Percentiles rank a stretch among this genome's conserved stretches.
These are phyloP conservation scores for Drosophila siamana DNA, from an alignment of 2,888 invertebrate genomes.

Conservation along the genomic window DNA sequence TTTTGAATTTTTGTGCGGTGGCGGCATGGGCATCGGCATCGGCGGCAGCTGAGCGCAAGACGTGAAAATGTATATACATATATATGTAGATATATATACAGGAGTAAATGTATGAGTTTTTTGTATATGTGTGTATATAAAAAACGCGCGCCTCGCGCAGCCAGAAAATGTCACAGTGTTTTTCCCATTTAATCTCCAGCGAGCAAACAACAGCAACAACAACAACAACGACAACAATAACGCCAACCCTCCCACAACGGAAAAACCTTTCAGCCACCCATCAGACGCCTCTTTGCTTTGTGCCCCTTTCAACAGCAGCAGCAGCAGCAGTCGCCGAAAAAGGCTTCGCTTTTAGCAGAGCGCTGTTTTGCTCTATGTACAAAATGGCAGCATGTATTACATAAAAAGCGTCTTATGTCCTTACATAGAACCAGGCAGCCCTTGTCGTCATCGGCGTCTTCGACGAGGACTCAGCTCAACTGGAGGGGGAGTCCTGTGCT, in stretches of 20 bases:
- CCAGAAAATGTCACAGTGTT: slow-evolving; percentile 81
- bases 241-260: background rate
- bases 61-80: slow-evolving; percentile 31
- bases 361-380: slow-evolving; percentile 48
- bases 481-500: slow-evolving; percentile 26
- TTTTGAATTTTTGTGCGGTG: slow-evolving; percentile 65
- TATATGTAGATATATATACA: slow-evolving; percentile 26
- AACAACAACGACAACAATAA: slow-evolving; percentile 15
- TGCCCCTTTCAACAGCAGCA: slow-evolving; percentile 72
- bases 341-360: slow-evolving; percentile 51
- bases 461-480: background rate
- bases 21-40: no score
- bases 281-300: slow-evolving; percentile 67
- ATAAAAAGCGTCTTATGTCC: slow-evolving; percentile 71
- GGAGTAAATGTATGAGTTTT: slow-evolving; percentile 21
- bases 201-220: slow-evolving; percentile 69
- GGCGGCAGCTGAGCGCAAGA: slow-evolving; percentile 59
- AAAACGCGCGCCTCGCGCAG: slow-evolving; percentile 59
- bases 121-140: slow-evolving; percentile 30
- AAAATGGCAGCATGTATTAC: slow-evolving; percentile 74
- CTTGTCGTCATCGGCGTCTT: slow-evolving; percentile 8
- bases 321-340: slow-evolving; percentile 41
- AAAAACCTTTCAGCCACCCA: slow-evolving; percentile 48
- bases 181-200: slow-evolving; percentile 77
- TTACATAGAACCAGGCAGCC: slow-evolving; percentile 55